Evolutionary conservation across 2,888 invertebrate genomes (phyloP).

Genomic region (Oligia fasciuncula): DNA sequence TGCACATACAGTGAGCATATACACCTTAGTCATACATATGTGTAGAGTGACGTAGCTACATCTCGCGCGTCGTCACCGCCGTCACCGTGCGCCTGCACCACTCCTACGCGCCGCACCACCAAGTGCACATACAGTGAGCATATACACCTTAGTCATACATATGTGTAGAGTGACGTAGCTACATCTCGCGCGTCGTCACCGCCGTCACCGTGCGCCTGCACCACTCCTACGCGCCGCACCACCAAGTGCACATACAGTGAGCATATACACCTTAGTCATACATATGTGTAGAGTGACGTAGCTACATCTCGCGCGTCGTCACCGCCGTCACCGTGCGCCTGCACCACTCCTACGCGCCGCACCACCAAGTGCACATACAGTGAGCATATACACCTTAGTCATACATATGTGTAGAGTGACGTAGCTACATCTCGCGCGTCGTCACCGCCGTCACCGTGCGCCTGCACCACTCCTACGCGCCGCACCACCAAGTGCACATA

Average conservation of each 20-base stretch:
- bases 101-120: constrained; percentile 96
- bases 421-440: constrained; percentile 86
- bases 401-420: too few relatives aligned
- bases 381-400: too few relatives aligned
- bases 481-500: constrained; percentile 95
- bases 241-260: constrained; percentile 94
- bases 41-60: constrained; percentile 61
- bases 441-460: constrained; percentile 93
- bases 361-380: too few relatives aligned
- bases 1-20: constrained; percentile 93
- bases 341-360: too few relatives aligned
- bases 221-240: constrained; percentile 96
- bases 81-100: constrained; percentile 95
- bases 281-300: constrained; percentile 7
- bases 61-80: constrained; percentile 90
- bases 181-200: constrained; percentile 89
- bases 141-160: background rate
- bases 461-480: constrained; percentile 96
- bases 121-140: constrained; percentile 93
- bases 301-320: too few relatives aligned
- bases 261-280: constrained; percentile 62
- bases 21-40: constrained; percentile 1
- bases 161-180: constrained; percentile 7
- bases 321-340: too few relatives aligned
- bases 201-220: constrained; percentile 95